These are phyloP conservation scores for Lysandra bellargus DNA, from an alignment of 2,888 invertebrate genomes.

Conservation along the genomic window DNA sequence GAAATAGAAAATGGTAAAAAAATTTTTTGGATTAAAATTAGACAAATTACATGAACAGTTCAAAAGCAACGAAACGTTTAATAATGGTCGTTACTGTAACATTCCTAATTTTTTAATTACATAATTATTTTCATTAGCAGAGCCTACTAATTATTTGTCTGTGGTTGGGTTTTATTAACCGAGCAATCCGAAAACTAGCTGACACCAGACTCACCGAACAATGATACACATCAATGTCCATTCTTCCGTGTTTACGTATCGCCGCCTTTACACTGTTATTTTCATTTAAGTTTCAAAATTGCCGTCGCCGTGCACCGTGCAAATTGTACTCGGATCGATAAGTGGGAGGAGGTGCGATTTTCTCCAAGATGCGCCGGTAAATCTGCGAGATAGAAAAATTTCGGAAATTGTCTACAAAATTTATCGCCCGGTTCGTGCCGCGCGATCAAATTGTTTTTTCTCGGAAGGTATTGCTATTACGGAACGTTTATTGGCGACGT, in stretches of 20 bases:
- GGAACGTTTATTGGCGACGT: conserved; percentile 31
- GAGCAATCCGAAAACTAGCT: too few species aligned
- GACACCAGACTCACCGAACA: neutral
- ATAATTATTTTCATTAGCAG: too few species aligned
- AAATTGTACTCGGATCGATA: conserved; percentile 78
- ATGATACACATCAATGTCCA: neutral
- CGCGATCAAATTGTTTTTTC: conserved; percentile 65
- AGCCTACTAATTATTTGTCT: too few species aligned
- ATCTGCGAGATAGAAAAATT: conserved; percentile 76
- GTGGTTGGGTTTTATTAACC: too few species aligned
- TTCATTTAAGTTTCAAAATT: conserved; percentile 80
- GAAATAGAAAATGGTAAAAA: neutral
- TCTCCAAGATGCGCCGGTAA: conserved; percentile 73
- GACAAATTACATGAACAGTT: too few species aligned
- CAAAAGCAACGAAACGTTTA: too few species aligned
- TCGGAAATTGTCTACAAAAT: conserved; percentile 74
- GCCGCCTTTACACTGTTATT: conserved; percentile 58
- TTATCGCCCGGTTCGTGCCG: conserved; percentile 58
- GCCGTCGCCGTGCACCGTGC: conserved; percentile 66
- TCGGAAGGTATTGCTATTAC: conserved; percentile 43
- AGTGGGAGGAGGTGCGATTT: conserved; percentile 76
- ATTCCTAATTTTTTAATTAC: too few species aligned
- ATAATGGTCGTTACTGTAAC: too few species aligned
- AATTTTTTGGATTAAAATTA: neutral
- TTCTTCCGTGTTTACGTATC: neutral